Evolutionary conservation across 2,113 vertebrate species (phyloP).

Genomic region (Tragulus kanchil): DNA sequence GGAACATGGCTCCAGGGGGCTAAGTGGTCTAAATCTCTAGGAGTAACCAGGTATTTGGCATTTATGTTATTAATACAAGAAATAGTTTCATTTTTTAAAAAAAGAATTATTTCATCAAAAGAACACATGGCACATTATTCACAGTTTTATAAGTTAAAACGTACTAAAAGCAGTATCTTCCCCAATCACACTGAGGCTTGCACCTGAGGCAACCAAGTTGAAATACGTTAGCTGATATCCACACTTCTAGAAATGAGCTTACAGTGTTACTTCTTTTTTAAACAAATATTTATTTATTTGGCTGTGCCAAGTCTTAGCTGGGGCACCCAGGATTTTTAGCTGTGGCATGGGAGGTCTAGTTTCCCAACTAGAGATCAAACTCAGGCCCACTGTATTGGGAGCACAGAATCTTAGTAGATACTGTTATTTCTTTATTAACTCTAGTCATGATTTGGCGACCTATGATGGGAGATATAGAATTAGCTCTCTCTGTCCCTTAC

Average conservation of each 20-base stretch:
- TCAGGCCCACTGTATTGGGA: too few species aligned
- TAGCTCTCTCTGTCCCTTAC: background rate
- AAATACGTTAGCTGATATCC: background rate
- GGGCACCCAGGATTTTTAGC: too few species aligned
- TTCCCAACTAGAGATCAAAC: too few species aligned
- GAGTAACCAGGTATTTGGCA: background rate
- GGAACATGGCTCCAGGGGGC: background rate
- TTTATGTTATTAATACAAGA: background rate
- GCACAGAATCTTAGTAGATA: too few species aligned
- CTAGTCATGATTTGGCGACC: background rate
- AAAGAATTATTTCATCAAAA: conserved; percentile 2
- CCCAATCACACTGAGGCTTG: background rate
- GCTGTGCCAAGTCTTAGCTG: too few species aligned
- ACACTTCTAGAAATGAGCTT: background rate
- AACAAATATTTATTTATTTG: too few species aligned
- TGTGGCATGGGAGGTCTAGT: too few species aligned
- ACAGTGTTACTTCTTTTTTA: background rate
- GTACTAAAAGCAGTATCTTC: background rate
- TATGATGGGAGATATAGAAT: background rate
- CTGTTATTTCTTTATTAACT: background rate
- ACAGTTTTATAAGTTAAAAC: conserved; percentile 13
- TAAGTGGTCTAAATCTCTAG: background rate
- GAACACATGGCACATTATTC: background rate
- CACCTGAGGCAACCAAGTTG: background rate
- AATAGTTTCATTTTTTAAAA: background rate